phyloP scores from a whole-genome alignment of 1,140 invertebrate species.

The Tribolium castaneum region DNA sequence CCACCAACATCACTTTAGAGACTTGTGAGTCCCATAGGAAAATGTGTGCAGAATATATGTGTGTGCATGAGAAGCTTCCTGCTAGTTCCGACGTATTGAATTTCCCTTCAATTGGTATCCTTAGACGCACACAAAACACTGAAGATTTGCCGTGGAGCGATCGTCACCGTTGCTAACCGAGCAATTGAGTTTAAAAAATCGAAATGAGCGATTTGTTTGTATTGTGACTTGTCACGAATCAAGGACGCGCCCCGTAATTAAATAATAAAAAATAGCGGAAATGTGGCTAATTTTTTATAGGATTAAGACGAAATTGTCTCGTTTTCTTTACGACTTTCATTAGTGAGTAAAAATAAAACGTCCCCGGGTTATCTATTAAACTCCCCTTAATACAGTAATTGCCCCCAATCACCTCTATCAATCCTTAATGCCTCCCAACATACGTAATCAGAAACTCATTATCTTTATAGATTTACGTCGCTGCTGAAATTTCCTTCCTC shows the following conservation, averaged over 20 bases:
- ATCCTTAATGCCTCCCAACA: conserved; percentile 9
- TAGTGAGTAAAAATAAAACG: not conserved
- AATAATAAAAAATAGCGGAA: not conserved
- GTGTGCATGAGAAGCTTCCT: not conserved
- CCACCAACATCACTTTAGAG: conserved; percentile 19
- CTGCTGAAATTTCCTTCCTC: not conserved
- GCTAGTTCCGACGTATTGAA: conserved; percentile 1
- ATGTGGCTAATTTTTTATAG: not conserved
- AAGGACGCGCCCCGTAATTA: too few species aligned
- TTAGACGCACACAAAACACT: not conserved
- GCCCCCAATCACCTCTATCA: conserved; percentile 9
- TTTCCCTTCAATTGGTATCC: not conserved
- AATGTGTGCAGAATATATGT: not conserved
- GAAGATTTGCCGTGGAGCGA: not conserved
- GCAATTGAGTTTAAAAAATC: too few species aligned
- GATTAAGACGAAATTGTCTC: not conserved
- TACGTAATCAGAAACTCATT: conserved; percentile 34
- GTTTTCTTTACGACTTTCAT: not conserved
- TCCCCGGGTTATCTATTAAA: not conserved
- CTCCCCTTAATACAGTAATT: conserved; percentile 25
- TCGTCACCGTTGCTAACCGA: too few species aligned
- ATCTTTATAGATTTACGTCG: conserved; percentile 14
- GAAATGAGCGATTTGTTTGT: too few species aligned
- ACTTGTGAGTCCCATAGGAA: conserved; percentile 12
- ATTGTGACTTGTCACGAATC: too few species aligned